phyloP scores from a whole-genome alignment of 2,113 vertebrate species.

The Terrapene triunguis region DNA sequence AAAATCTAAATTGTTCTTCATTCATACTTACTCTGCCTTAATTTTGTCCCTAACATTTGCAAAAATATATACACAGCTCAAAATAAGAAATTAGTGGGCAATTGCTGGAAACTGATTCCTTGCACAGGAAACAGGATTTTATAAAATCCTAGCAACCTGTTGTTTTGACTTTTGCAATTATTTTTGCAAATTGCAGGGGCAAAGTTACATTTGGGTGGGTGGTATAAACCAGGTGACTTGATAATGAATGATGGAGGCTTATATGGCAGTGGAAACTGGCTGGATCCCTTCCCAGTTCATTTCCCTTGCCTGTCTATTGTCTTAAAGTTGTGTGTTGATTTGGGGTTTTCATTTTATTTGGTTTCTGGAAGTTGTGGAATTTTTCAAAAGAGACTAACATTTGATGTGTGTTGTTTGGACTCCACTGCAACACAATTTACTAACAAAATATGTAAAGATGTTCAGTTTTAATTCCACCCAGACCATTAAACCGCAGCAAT shows the following conservation, averaged over 20 bases:
- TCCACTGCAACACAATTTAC: neutral
- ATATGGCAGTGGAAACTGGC: neutral
- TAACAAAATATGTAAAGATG: neutral
- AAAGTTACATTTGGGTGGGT: no score
- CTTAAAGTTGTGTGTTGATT: neutral
- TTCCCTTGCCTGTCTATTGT: neutral
- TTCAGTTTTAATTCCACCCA: neutral
- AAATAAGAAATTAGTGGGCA: no score
- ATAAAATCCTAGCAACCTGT: no score
- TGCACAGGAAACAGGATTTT: no score
- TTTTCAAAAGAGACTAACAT: neutral
- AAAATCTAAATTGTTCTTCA: no score
- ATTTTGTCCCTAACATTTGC: no score
- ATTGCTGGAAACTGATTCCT: no score
- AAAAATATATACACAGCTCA: no score
- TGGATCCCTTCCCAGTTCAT: neutral
- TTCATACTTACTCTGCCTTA: no score
- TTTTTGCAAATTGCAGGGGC: no score
- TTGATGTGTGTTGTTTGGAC: neutral
- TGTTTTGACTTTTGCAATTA: no score
- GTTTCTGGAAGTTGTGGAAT: neutral
- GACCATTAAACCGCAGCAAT: fast-evolving
- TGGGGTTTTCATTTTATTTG: fast-evolving
- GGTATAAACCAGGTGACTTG: neutral
- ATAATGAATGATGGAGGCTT: neutral